phyloP scores from a whole-genome alignment of 2,113 vertebrate species.

The Recurvirostra avosetta region DNA sequence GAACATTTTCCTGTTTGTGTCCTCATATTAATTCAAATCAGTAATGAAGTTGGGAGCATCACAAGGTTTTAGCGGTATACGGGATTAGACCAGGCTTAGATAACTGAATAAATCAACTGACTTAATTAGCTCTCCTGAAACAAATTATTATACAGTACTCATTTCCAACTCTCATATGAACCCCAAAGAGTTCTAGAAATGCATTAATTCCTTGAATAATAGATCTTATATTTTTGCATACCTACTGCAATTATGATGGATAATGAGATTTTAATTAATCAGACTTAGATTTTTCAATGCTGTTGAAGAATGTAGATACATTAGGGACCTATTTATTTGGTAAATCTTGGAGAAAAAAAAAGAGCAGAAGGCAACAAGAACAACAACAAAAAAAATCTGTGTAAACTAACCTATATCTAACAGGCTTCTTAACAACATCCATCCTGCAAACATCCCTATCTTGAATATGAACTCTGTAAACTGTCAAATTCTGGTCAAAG shows the following conservation, averaged over 20 bases:
- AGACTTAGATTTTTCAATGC: conserved; percentile 44
- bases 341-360: neutral
- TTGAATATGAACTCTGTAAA: neutral
- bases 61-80: neutral
- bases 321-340: conserved; percentile 26
- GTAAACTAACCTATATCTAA: neutral
- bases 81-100: conserved; percentile 49
- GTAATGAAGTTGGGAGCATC: conserved; percentile 45
- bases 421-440: neutral
- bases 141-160: conserved; percentile 67
- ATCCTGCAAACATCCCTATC: neutral
- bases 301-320: neutral
- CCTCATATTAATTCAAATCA: conserved; percentile 7
- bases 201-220: conserved; percentile 74
- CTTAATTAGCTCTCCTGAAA: conserved; percentile 68
- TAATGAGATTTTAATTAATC: conserved; percentile 78
- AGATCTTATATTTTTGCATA: conserved; percentile 39
- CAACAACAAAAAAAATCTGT: neutral
- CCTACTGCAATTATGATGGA: conserved; percentile 68
- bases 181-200: conserved; percentile 59
- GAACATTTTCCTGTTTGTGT: neutral
- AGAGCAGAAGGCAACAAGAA: neutral
- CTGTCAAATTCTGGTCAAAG: neutral
- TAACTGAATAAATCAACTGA: conserved; percentile 59
- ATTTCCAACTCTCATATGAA: conserved; percentile 63